Percentiles rank a stretch among this genome's conserved stretches.
Conservation (phyloP, 2,888 invertebrate species). For the Ferrisia virgata region DNA sequence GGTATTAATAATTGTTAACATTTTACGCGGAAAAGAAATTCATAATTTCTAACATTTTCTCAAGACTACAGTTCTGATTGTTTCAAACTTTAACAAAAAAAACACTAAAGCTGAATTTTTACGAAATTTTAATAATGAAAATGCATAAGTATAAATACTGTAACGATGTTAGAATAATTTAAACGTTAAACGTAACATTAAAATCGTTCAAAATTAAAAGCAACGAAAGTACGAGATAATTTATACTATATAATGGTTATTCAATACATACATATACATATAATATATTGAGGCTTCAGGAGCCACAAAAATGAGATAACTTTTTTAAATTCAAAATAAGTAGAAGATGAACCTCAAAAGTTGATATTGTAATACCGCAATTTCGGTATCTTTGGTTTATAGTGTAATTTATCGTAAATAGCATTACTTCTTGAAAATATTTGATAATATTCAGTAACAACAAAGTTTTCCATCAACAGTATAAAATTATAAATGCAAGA, state of each 20-base stretch:
- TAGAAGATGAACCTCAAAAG: not conserved
- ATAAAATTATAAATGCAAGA: constrained; percentile 22
- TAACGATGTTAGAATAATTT: constrained; percentile 33
- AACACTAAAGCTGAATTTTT: not conserved
- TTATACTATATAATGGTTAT: constrained; percentile 8
- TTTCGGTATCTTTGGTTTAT: constrained; percentile 4
- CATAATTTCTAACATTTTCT: not conserved
- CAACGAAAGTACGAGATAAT: constrained; percentile 11
- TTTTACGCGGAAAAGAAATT: too few species aligned
- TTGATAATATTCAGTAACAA: not conserved
- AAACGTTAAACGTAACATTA: constrained; percentile 36
- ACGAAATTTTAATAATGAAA: constrained; percentile 31
- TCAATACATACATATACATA: too few species aligned
- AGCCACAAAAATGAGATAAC: not conserved
- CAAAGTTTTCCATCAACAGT: not conserved
- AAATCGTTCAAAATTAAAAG: not conserved
- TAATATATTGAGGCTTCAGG: too few species aligned
- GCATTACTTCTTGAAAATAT: not conserved
- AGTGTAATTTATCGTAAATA: not conserved
- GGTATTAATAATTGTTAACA: too few species aligned
- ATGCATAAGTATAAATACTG: constrained; percentile 1
- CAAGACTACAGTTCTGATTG: not conserved
- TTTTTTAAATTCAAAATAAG: not conserved
- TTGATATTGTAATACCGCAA: not conserved
- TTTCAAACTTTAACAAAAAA: not conserved